phyloP scores from a whole-genome alignment of 2,113 vertebrate genomes.

The Urocolius indicus region DNA sequence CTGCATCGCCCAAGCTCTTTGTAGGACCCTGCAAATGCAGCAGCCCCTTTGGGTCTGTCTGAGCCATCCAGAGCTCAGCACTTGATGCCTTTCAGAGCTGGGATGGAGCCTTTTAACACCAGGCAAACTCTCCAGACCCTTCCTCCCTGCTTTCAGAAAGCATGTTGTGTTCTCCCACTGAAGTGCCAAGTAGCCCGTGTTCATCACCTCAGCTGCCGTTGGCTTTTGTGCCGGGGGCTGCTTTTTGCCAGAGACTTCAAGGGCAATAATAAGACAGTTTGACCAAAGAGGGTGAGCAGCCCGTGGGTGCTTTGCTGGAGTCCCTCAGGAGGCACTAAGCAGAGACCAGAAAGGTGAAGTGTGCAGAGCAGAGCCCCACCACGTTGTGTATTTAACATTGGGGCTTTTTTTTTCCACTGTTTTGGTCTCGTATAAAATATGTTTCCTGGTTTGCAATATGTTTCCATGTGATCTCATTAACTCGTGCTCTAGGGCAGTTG shows the following conservation, averaged over 20 bases:
- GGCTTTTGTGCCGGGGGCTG: not conserved
- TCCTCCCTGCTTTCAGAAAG: not conserved
- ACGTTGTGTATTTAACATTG: slow-evolving; percentile 14
- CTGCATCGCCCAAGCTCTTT: not conserved
- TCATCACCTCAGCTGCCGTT: accelerated
- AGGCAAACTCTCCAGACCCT: not conserved
- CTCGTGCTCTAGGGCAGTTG: slow-evolving; percentile 58
- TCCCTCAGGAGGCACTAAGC: not conserved
- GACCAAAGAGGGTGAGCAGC: not conserved
- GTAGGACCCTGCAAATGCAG: not conserved
- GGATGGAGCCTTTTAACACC: not conserved
- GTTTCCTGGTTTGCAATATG: slow-evolving; percentile 76
- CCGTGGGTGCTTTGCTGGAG: not conserved
- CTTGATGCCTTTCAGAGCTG: not conserved
- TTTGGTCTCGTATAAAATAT: slow-evolving; percentile 64
- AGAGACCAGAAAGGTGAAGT: slow-evolving; percentile 12
- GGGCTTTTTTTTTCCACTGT: slow-evolving; percentile 70
- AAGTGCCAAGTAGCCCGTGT: not conserved
- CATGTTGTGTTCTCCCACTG: not conserved
- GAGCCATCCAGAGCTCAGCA: not conserved
- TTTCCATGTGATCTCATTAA: slow-evolving; percentile 72
- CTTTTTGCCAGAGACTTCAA: not conserved
- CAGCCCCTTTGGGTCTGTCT: not conserved
- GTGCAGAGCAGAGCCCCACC: not conserved
- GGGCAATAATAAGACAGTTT: not conserved